A percentile compares a stretch with the other conserved stretches of the same genome.
Evolutionary conservation across 2,888 invertebrate genomes (phyloP).

Genomic region (Oligia latruncula): DNA sequence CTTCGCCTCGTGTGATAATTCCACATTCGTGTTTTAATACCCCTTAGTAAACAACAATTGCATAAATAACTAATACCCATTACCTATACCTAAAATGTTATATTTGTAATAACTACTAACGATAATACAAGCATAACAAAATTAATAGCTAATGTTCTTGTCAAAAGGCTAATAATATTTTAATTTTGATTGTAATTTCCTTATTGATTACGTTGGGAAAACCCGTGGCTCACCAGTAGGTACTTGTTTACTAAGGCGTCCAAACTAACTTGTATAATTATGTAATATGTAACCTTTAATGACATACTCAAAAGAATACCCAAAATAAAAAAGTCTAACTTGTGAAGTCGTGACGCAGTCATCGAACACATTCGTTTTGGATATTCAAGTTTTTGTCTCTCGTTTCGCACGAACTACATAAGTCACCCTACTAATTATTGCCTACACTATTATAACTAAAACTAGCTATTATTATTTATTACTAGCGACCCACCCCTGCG

Average conservation of each 20-base stretch:
- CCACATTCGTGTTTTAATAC: too few species aligned
- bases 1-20: too few species aligned
- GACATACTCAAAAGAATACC: not conserved
- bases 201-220: constrained; percentile 30
- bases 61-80: too few species aligned
- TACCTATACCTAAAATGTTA: too few species aligned
- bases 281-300: not conserved
- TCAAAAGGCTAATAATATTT: constrained; percentile 18
- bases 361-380: not conserved
- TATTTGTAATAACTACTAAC: too few species aligned
- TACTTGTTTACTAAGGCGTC: not conserved
- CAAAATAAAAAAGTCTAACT: not conserved
- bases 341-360: not conserved
- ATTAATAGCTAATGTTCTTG: constrained; percentile 3
- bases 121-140: not conserved
- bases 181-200: constrained; percentile 32
- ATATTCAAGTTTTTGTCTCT: not conserved
- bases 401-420: not conserved
- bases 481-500: too few species aligned
- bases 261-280: not conserved
- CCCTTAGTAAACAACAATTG: too few species aligned
- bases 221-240: constrained; percentile 13
- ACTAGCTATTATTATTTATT: too few species aligned
- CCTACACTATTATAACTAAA: too few species aligned
- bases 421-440: too few species aligned